A percentile compares a stretch with the other conserved stretches of the same genome.
Conservation (phyloP, 2,113 vertebrate species). For the Callospermophilus lateralis region DNA sequence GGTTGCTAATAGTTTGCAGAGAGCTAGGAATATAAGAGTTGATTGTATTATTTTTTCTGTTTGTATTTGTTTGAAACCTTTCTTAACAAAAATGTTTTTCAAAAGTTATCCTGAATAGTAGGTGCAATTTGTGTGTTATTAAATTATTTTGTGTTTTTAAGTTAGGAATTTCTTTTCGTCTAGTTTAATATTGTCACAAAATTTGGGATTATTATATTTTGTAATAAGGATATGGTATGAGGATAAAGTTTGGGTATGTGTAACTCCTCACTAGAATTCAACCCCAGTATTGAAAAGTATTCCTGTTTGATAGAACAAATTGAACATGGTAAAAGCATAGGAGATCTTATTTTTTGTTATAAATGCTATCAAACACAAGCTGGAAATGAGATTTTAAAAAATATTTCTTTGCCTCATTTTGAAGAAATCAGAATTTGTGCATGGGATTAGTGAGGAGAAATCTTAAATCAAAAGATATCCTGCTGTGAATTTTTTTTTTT, state of each 20-base stretch:
- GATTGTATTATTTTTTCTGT: background rate
- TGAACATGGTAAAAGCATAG: conserved; percentile 29
- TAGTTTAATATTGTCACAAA: background rate
- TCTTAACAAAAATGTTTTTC: conserved; percentile 42
- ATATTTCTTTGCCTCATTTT: conserved; percentile 39
- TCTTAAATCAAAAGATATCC: background rate
- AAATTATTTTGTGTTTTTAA: conserved; percentile 56
- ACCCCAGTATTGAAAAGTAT: background rate
- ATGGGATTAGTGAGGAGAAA: background rate
- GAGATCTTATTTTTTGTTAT: conserved; percentile 44
- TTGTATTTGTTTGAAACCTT: conserved; percentile 38
- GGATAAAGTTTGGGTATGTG: background rate
- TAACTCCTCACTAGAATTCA: conserved; percentile 18
- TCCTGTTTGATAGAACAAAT: conserved; percentile 24
- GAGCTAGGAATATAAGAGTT: background rate
- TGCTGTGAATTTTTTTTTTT: conserved; percentile 31
- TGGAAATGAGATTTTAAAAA: conserved; percentile 7
- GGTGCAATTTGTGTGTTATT: background rate
- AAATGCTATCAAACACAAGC: conserved; percentile 14
- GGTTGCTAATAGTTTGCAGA: conserved; percentile 56
- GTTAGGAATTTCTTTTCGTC: conserved; percentile 42
- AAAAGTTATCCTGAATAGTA: background rate
- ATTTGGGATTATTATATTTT: conserved; percentile 50
- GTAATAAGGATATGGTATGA: background rate
- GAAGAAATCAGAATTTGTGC: conserved; percentile 2